These are phyloP conservation scores for Spilosoma lubricipeda DNA, from an alignment of 2,888 invertebrate species.

Conservation along the genomic window DNA sequence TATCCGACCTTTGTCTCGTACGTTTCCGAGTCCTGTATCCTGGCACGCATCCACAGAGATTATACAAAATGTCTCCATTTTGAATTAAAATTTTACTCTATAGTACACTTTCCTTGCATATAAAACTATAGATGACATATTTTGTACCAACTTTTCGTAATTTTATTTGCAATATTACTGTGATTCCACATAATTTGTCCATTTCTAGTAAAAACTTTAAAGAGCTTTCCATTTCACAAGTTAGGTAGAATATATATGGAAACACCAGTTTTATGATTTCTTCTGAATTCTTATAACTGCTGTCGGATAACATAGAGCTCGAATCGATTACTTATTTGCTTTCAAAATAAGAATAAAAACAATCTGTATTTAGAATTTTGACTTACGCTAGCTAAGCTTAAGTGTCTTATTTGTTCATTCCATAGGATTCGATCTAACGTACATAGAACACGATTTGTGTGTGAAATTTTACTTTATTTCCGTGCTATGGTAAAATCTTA, in stretches of 20 bases:
- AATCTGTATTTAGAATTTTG: neutral
- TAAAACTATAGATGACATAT: neutral
- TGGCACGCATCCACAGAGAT: constrained; percentile 43
- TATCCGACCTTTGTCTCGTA: constrained; percentile 56
- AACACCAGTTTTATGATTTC: neutral
- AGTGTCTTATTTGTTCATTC: too few species aligned
- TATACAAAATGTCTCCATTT: constrained; percentile 18
- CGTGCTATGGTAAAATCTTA: neutral
- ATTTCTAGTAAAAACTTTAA: neutral
- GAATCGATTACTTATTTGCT: neutral
- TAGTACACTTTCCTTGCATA: neutral
- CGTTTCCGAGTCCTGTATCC: constrained; percentile 57
- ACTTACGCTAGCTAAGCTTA: neutral
- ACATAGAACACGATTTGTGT: neutral
- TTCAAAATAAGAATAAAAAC: neutral
- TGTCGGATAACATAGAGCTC: neutral
- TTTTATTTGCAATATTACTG: too few species aligned
- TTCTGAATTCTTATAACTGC: neutral
- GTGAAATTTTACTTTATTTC: neutral
- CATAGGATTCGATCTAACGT: too few species aligned
- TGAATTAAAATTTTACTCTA: neutral
- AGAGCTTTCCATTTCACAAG: neutral
- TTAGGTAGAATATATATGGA: neutral
- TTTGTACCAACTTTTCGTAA: neutral
- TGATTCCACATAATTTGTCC: neutral